Evolutionary conservation across 2,888 invertebrate species (phyloP), one percentile per base, ranked within the genome.

Genomic region (Platycheirus rosarum): DNA sequence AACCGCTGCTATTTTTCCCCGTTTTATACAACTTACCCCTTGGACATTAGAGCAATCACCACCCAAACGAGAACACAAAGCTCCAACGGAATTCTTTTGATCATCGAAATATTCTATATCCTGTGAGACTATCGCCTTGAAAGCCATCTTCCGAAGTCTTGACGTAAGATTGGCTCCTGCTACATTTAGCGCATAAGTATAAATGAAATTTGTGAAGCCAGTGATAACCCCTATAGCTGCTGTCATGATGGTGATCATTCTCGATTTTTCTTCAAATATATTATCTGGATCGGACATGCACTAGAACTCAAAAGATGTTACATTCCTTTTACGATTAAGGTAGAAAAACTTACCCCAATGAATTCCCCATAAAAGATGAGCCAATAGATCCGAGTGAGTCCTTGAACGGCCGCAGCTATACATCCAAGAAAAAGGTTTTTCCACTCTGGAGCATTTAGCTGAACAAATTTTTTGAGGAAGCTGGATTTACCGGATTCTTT

Each of bases 301-400:
- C 93, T 94, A 26, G n/a, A 89, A 89, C 91, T 85, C 3, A 29
- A 11, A 1, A 44, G 14, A 16, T 2, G 20, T 76, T 14, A 62
- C 26, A 2, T 9, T 0, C 26, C 0, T 9, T 5, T 0, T 0
- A 3, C 7, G n/a, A n/a, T n/a, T n/a, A n/a, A n/a, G 9, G 1
- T 9, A 29, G 14, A 51, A 13, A 9, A 49, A 89, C 92, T 91
- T 91, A 94, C 93, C 80, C 93, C 93, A 86, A 95, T 94, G 42
- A 95, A 94, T 87, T 96, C 94, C 35, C 95, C 95, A 86, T 96
- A 96, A n/a, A 95, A 91, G 1, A 95, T 91, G 0, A 95, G 95
- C 88, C 95, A 96, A 37, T 93, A 91, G 0, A 95, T 95, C 85
- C 95, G 94, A 0, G 94, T 93, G 0, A 93, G 91, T 0, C 96